Base-by-base conservation (phyloP, 2,888 invertebrate species). In the Acanthococcus lagerstroemiae region DNA sequence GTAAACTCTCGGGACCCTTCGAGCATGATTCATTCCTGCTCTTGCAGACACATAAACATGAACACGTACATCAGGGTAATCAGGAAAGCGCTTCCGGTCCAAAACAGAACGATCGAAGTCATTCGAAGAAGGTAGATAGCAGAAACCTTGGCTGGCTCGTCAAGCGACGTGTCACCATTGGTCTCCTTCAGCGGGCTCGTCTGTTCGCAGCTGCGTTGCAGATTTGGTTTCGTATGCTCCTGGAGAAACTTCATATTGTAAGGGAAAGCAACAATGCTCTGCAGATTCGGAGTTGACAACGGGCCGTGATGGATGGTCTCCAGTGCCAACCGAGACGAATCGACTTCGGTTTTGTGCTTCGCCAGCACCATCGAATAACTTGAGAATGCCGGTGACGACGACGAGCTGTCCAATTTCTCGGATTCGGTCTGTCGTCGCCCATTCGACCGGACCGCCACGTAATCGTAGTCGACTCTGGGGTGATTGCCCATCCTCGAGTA, bases 71-170 rank as follows among this genome's bases (percentile, higher is more conserved):
- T 24, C 26, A 60, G 24, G 7, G 60, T 48, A 21, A 60, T 12
- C 17, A 60, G 27, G 21, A 60, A 48, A 26, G 60, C 60, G 46
- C 60, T 48, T 5, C 60, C 60, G 4, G 60, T 60, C 60, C 60
- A 60, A 24, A 60, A 60, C 17, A 60, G 46, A 46, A 48, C 60
- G 17, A 60, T 27, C 30, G 60, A 48, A n/a, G 48, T 48, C 60
- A 60, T 60, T 19, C 25, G 17, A 4, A 60, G 27, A n/a, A 60
- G 46, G 21, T 60, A 46, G 25, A 19, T 26, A 56, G 55, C 30
- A 56, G 1, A n/a, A 30, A n/a, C 17, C 44, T 56, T 56, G 22
- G 9, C 3, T 27, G 3, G 7, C 26, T 24, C 26, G 15, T 15
- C 26, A 52, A 9, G 5, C 1, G 52, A n/a, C n/a, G n/a, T n/a